Evolutionary conservation across 2,888 invertebrate species (phyloP), one percentile per base, ranked within the genome.

Genomic region (Chymomyza procnemis): DNA sequence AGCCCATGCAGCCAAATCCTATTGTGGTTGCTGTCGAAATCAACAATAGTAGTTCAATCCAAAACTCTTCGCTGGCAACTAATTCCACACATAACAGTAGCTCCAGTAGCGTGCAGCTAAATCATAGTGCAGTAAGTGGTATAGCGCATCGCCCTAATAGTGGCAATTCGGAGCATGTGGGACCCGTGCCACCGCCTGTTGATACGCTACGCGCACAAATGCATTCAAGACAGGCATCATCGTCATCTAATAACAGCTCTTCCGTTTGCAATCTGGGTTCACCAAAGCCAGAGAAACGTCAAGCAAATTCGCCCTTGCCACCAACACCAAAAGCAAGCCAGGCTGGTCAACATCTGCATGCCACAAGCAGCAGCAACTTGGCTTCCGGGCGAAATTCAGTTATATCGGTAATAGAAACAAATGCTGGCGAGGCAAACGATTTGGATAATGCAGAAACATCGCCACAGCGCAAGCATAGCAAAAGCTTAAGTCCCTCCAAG

Each of bases 221-320:
- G 93, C 93, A 78, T 92, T 90, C 90, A 18, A 83, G 90, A 3
- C 90, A 90, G 73, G 89, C 90, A 21, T 90, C 90, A 1, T 90
- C 91, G 12, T 95, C 96, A 4, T 96, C 96, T 1, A 92, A 93
- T 80, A 94, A 94, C 73, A 86, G 86, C 65, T 94, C 94, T 74
- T 94, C 95, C 4, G 93, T 94, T 75, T 93, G 94, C 34, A 95
- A 95, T 81, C 91, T 95, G n/a, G 95, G 96, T 14, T 97, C 97
- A 0, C 97, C 96, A 0, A 97, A 97, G 89, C 96, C 96, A 0
- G 97, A 97, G 90, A 96, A 97, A 91, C 93, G 97, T 2, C 96
- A 96, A 90, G 97, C 97, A 0, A 97, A 97, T 90, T 97, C 96
- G 0, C 97, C 97, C 0, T 90, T 97, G 30, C 97, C 97, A 4